Base-by-base conservation (phyloP, 1,140 invertebrate genomes). In the Anthonomus grandis region DNA sequence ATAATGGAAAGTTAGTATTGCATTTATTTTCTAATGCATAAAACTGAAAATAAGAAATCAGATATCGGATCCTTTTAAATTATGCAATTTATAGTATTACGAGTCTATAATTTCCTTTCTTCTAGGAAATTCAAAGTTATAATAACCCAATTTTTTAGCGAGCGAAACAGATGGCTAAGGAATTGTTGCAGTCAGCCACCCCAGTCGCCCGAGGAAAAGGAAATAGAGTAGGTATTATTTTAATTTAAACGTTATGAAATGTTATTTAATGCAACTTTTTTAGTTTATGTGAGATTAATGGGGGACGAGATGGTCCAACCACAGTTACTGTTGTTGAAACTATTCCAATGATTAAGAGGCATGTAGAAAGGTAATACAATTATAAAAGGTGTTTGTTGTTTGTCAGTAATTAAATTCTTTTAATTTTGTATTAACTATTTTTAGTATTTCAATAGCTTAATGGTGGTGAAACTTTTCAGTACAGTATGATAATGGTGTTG, bases 201-300 rank as follows among this genome's bases (percentile, higher is more conserved):
- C 21, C 49, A 53, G 39, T 61, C 62, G 5, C 54, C 62, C 0
- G 62, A 63, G 13, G 62, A 61, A 53, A 64, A 61, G 31, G 62
- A 60, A 42, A 55, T 64, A 21, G 50, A 48, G 62, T 64, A 58
- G 59, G 45, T 19, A 39, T 31, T 46, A 10, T 9, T 46, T 23
- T 15, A n/a, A 41, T 15, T 41, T 6, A 19, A 41, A 41, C 8
- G 15, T 13, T 10, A 10, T 41, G 39, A 9, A 15, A 10, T 41
- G 42, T 15, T 34, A 34, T 13, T 31, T 34, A 2, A 49, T 42
- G 13, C n/a, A n/a, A n/a, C n/a, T n/a, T 24, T 47, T 38, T 38
- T 25, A 56, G 53, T 13, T 9, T 56, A 0, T 56, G 45, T 38
- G 53, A 56, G 36, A 56, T 53, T 12, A 34, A 22, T n/a, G 44